phyloP scores from a whole-genome alignment of 1,140 invertebrate genomes.

The Antheraea pernyi region DNA sequence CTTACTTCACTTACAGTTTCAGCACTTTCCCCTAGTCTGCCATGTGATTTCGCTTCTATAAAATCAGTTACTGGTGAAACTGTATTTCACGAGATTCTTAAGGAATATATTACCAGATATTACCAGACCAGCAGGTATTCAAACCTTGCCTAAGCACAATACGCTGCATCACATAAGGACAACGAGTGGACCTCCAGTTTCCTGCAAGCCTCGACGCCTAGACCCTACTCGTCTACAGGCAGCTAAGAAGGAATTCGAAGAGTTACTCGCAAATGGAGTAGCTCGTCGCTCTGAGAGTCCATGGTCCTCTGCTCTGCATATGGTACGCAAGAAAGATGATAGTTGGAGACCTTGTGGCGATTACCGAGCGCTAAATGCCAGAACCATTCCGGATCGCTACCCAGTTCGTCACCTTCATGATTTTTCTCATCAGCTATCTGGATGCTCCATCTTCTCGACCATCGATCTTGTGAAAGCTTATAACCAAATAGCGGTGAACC shows the following conservation, averaged over 20 bases:
- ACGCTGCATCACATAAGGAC: slow-evolving; percentile 15
- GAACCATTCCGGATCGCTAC: slow-evolving; percentile 14
- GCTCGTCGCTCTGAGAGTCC: not conserved
- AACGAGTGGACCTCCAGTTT: slow-evolving; percentile 15
- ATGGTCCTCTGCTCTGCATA: slow-evolving; percentile 1
- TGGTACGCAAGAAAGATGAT: slow-evolving; percentile 12
- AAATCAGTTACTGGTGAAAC: not conserved
- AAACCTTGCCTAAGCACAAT: not conserved
- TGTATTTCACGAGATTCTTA: not conserved
- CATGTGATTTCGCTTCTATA: not conserved
- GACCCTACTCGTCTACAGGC: slow-evolving; percentile 6
- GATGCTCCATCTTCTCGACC: slow-evolving; percentile 16
- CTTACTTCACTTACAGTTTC: not conserved
- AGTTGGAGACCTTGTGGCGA: slow-evolving; percentile 9
- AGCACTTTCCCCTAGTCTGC: not conserved
- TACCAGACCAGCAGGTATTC: slow-evolving; percentile 12
- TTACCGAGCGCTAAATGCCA: slow-evolving; percentile 10
- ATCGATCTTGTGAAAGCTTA: slow-evolving; percentile 22
- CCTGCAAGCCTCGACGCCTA: slow-evolving; percentile 8
- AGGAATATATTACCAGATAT: slow-evolving; percentile 8
- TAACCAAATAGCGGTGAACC: slow-evolving; percentile 19
- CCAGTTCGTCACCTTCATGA: slow-evolving; percentile 15
- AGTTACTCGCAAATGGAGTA: not conserved
- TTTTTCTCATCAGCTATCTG: slow-evolving; percentile 1
- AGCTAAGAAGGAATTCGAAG: slow-evolving; percentile 11